A percentile compares a stretch with the other conserved stretches of the same genome.
Evolutionary conservation across 2,797 vertebrate species (phyloP).

Genomic region (Serranus cabrilla): DNA sequence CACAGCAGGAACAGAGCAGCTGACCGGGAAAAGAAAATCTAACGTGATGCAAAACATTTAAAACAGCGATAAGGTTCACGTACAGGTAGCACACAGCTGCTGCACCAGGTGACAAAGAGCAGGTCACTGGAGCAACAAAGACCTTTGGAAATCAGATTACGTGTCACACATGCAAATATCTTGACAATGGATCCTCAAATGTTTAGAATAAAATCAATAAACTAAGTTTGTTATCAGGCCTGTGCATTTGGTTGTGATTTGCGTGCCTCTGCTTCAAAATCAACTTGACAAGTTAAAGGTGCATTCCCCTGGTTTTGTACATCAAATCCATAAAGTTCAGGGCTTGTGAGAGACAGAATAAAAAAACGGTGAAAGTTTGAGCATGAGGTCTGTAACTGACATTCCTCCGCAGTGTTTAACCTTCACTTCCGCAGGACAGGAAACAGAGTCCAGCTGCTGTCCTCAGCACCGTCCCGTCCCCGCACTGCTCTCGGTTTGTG

Average conservation of each 20-base stretch:
- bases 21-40: conserved; percentile 27
- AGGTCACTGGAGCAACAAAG: background rate
- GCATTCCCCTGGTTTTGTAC: background rate
- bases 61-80: background rate
- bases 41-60: conserved; percentile 34
- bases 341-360: too few species aligned
- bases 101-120: conserved; percentile 7
- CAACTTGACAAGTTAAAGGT: background rate
- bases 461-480: conserved; percentile 27
- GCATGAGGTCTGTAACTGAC: background rate
- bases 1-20: conserved; percentile 5
- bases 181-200: background rate
- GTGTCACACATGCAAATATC: conserved; percentile 18
- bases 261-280: background rate
- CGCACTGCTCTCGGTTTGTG: conserved; percentile 18
- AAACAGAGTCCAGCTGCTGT: conserved; percentile 32
- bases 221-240: background rate
- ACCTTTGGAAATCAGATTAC: conserved; percentile 38
- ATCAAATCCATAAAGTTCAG: background rate
- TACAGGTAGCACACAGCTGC: background rate
- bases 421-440: conserved; percentile 22
- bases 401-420: conserved; percentile 4
- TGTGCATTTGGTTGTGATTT: background rate
- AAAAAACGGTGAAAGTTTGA: too few species aligned
- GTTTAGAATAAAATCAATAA: background rate